A percentile compares a stretch with the other conserved stretches of the same genome.
These are phyloP conservation scores for Lagopus muta DNA, from an alignment of 2,113 vertebrate genomes.

Conservation along the genomic window DNA sequence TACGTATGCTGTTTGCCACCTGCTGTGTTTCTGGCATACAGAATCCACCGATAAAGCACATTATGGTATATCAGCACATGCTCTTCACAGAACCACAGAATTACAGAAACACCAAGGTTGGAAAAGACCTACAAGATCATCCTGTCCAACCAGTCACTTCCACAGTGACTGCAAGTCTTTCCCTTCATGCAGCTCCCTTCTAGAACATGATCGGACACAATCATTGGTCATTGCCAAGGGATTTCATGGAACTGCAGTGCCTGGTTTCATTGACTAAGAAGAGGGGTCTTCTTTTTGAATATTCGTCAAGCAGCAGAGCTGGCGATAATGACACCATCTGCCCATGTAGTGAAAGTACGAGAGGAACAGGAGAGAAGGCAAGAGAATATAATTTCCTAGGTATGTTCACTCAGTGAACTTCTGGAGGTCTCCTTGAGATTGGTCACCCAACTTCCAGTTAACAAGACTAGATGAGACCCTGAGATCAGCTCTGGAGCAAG, in stretches of 20 bases:
- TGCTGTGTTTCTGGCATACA: not conserved
- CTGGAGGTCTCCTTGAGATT: not conserved
- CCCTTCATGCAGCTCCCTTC: not conserved
- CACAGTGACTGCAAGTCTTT: not conserved
- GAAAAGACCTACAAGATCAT: too few species aligned
- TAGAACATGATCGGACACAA: not conserved
- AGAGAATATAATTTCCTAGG: not conserved
- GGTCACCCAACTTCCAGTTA: not conserved
- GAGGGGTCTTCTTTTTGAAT: not conserved
- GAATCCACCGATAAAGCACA: not conserved
- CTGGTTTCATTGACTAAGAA: accelerated
- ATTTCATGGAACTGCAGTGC: not conserved
- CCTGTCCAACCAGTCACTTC: too few species aligned
- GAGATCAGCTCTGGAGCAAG: too few species aligned
- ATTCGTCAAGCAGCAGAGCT: not conserved
- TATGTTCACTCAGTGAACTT: not conserved
- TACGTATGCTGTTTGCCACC: not conserved
- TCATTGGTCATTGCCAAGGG: not conserved
- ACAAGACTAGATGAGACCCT: not conserved
- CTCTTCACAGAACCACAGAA: too few species aligned
- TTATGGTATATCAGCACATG: accelerated
- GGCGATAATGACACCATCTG: not conserved
- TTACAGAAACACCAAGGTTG: too few species aligned
- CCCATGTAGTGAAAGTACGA: not conserved
- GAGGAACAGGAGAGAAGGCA: not conserved